Evolutionary conservation across 2,888 invertebrate genomes (phyloP), one percentile per base, ranked within the genome.

Genomic region (Cheilosia variabilis): DNA sequence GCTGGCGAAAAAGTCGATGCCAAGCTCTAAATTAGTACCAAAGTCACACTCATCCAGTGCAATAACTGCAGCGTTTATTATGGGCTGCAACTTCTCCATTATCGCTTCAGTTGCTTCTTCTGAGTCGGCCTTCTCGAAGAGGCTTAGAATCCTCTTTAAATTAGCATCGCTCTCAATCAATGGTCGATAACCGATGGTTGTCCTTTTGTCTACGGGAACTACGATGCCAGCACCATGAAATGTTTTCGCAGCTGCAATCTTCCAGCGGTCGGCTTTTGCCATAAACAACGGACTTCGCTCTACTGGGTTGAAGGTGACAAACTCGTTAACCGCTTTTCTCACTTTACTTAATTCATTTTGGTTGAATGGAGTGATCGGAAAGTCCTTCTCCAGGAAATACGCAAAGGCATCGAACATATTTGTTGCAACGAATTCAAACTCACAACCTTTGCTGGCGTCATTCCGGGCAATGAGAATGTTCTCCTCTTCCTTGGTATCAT

Each of bases 1-100:
- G 76, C 95, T 96, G 83, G 95, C 95, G 90, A 98, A 97, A 60
- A 99, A 92, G 91, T 97, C 95, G 88, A 97, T 95, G 0, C 98
- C 98, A 45, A 97, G 93, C 91, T 99, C 98, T 2, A 99, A 92
- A 0, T 97, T 96, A 69, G 97, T 98, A 0, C 98, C 99, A 92
- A 98, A 98, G 91, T 99, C 98, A 90, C 96, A 96, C 91, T 99
- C 99, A 90, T 99, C 99, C 75, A 96, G 95, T 0, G 98, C 99
- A 79, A 90, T 90, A 27, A 88, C 90, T 0, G 91, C 96, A 73
- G 95, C 95, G 4, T 96, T 97, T 81, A 98, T 94, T 1, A 97
- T 93, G 75, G 97, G 96, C 89, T 97, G 96, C 4, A 98, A 90
- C 34, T 95, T 94, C 24, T 95, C 95, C 80, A 96, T 93, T 37